Evolutionary conservation across 2,797 vertebrate genomes (phyloP).

Genomic region (Falco novaeseelandiae): DNA sequence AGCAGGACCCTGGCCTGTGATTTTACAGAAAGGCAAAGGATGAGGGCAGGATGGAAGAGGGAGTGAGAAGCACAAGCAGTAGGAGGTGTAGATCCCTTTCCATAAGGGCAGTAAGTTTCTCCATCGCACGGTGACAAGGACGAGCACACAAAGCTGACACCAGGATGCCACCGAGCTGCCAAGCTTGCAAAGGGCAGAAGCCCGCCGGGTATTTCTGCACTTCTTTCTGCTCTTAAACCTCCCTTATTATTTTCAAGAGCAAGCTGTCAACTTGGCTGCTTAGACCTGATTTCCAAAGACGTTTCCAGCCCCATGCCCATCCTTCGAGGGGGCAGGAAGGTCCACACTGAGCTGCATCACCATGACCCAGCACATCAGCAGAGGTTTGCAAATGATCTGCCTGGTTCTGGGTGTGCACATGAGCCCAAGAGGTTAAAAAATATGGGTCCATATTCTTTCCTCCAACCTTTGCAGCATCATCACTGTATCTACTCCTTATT

Average conservation of each 20-base stretch:
- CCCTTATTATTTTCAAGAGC: background rate
- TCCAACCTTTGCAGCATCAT: background rate
- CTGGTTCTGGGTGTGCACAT: fast-evolving
- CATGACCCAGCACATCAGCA: fast-evolving
- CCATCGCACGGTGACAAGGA: fast-evolving
- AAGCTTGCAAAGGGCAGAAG: background rate
- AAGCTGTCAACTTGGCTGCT: background rate
- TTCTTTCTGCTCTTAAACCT: background rate
- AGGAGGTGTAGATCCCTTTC: background rate
- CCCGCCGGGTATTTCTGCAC: background rate
- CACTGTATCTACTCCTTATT: background rate
- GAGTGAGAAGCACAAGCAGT: background rate
- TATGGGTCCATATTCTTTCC: background rate
- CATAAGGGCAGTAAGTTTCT: background rate
- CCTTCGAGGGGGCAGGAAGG: background rate
- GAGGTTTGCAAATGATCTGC: background rate
- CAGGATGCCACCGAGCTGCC: background rate
- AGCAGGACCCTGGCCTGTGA: background rate
- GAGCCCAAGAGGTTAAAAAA: fast-evolving
- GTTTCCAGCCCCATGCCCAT: fast-evolving
- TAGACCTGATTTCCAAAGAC: background rate
- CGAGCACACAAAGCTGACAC: background rate
- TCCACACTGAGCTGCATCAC: fast-evolving
- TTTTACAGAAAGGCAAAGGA: background rate
- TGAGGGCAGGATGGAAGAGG: background rate